Conservation (phyloP, 2,797 vertebrate genomes). For the Glyptemys insculpta region DNA sequence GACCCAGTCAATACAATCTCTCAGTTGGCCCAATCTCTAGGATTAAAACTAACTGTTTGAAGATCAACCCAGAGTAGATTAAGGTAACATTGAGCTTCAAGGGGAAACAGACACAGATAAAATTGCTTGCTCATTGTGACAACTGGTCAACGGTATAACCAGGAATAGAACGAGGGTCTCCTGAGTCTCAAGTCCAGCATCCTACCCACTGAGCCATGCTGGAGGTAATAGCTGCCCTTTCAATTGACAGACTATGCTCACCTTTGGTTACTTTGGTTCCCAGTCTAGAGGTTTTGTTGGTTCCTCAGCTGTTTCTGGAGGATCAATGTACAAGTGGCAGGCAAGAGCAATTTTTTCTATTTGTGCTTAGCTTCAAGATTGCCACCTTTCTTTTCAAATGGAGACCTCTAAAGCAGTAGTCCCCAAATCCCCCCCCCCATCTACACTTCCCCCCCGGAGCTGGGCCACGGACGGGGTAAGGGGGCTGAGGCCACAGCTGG, state of each 20-base stretch:
- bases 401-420: background rate
- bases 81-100: background rate
- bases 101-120: conserved; percentile 1
- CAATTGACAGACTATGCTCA: background rate
- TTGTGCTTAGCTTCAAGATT: background rate
- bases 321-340: background rate
- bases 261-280: background rate
- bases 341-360: background rate
- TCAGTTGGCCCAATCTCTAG: too few species aligned
- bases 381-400: background rate
- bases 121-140: background rate
- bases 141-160: background rate
- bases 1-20: too few species aligned
- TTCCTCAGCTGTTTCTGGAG: background rate
- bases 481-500: too few species aligned
- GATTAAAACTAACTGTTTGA: too few species aligned
- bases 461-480: too few species aligned
- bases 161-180: background rate
- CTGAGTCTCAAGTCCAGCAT: background rate
- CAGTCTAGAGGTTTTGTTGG: background rate
- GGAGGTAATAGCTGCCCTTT: background rate
- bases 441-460: too few species aligned
- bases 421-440: too few species aligned
- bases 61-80: too few species aligned
- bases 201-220: background rate